Conservation (phyloP, 1,140 invertebrate genomes). For the Drosophila obscura region DNA sequence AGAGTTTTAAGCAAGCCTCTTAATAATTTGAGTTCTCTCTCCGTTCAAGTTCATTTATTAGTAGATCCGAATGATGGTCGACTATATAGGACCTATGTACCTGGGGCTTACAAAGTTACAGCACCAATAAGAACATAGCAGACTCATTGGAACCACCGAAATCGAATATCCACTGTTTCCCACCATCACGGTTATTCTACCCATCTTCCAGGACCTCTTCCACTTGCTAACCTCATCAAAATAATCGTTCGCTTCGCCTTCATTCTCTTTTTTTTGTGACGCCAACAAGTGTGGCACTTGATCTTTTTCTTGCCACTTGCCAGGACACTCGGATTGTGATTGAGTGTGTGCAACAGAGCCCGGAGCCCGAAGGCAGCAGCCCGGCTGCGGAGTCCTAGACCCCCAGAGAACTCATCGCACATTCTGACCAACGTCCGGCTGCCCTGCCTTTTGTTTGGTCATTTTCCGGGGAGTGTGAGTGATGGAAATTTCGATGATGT, state of each 20-base stretch:
- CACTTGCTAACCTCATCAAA: constrained; percentile 5
- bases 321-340: constrained; percentile 52
- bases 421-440: constrained; percentile 17
- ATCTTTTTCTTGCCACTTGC: constrained; percentile 70
- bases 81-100: too few relatives aligned
- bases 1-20: too few relatives aligned
- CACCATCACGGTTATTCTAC: background rate
- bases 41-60: too few relatives aligned
- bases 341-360: constrained; percentile 58
- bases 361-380: constrained; percentile 8
- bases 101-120: too few relatives aligned
- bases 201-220: background rate
- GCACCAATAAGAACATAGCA: too few relatives aligned
- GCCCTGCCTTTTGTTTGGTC: constrained; percentile 26
- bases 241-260: constrained; percentile 23
- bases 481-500: constrained; percentile 46
- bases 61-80: too few relatives aligned
- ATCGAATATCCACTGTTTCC: too few relatives aligned
- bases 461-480: constrained; percentile 12
- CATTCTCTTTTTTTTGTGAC: constrained; percentile 52
- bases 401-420: constrained; percentile 4
- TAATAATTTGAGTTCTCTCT: too few relatives aligned
- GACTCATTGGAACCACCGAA: too few relatives aligned
- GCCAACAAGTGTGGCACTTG: constrained; percentile 78
- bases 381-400: too few relatives aligned